These are phyloP conservation scores for Euphydryas editha DNA, from an alignment of 2,888 invertebrate genomes.

Conservation along the genomic window DNA sequence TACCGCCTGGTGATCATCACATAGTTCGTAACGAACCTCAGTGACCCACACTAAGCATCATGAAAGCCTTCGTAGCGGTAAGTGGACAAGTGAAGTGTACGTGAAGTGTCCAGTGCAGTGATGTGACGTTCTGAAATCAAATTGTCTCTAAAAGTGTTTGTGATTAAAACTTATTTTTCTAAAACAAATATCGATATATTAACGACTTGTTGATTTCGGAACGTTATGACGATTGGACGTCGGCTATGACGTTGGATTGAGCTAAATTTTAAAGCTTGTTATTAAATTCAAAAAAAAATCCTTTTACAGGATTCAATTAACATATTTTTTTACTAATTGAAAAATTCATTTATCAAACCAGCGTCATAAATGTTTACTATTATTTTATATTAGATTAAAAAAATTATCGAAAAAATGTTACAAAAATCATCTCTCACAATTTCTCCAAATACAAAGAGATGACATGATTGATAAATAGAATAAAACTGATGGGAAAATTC, in stretches of 20 bases:
- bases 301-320: background rate
- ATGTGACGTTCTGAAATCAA: slow-evolving; percentile 76
- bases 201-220: slow-evolving; percentile 45
- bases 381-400: no score
- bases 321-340: background rate
- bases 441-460: background rate
- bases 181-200: slow-evolving; percentile 8
- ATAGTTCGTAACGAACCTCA: slow-evolving; percentile 74
- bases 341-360: background rate
- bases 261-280: background rate
- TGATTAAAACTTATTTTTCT: background rate
- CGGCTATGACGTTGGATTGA: slow-evolving; percentile 3
- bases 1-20: slow-evolving; percentile 66
- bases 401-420: no score
- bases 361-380: background rate
- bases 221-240: slow-evolving; percentile 22
- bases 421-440: background rate
- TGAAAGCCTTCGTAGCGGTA: slow-evolving; percentile 83
- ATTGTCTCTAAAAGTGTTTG: slow-evolving; percentile 44
- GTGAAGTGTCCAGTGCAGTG: slow-evolving; percentile 53
- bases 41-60: slow-evolving; percentile 79
- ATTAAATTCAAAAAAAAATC: background rate
- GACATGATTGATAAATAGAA: background rate
- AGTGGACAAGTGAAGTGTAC: slow-evolving; percentile 61
- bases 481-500: background rate